Percentiles rank a stretch among this genome's conserved stretches.
Evolutionary conservation across 2,113 vertebrate genomes (phyloP).

Genomic region (Arenaria interpres): DNA sequence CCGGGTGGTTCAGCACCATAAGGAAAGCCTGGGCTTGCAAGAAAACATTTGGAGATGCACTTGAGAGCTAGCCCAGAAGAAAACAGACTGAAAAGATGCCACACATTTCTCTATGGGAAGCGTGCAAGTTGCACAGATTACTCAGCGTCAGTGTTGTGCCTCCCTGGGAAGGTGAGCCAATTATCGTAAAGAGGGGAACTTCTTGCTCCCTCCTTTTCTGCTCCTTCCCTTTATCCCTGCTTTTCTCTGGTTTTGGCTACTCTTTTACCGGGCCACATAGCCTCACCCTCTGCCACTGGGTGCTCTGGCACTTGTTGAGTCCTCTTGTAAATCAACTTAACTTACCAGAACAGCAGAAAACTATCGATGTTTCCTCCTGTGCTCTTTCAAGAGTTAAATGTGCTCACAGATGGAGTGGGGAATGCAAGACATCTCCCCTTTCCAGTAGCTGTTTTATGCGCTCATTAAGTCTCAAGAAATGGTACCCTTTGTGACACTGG

Average conservation of each 20-base stretch:
- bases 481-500: background rate
- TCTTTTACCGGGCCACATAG: background rate
- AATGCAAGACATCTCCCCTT: background rate
- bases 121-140: background rate
- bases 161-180: background rate
- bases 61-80: background rate
- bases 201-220: background rate
- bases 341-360: background rate
- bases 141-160: background rate
- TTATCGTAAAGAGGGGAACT: background rate
- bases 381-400: slow-evolving; percentile 31
- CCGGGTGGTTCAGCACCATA: background rate
- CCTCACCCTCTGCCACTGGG: background rate
- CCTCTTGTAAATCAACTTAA: background rate
- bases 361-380: background rate
- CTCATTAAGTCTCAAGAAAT: background rate
- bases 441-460: background rate
- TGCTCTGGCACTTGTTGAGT: background rate
- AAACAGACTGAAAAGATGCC: background rate
- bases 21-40: background rate
- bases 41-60: background rate
- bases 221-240: background rate
- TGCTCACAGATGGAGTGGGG: background rate
- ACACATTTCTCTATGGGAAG: background rate
- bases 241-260: background rate